A percentile compares a stretch with the other conserved stretches of the same genome.
These are phyloP conservation scores for Pomatostomus ruficeps DNA, from an alignment of 2,113 vertebrate species.

Conservation along the genomic window DNA sequence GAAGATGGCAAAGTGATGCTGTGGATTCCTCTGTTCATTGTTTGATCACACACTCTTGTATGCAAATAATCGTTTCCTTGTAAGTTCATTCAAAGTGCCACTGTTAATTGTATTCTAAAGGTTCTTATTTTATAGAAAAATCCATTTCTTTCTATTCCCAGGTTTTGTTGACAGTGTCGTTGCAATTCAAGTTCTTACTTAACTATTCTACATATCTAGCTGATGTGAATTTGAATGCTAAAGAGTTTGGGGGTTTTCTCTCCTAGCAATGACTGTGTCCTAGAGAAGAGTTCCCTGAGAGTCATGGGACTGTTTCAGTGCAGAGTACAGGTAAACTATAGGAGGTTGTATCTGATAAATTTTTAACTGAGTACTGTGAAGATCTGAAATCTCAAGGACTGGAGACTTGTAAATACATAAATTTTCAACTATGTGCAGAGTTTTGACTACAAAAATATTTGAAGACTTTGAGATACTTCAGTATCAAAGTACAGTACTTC, in stretches of 20 bases:
- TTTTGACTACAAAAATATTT: neutral
- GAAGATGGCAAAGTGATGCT: neutral
- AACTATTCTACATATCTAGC: neutral
- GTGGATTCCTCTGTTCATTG: neutral
- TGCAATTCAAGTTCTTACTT: neutral
- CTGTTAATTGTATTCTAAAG: neutral
- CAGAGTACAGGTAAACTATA: neutral
- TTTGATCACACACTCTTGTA: neutral
- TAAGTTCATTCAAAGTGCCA: neutral
- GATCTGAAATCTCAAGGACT: neutral
- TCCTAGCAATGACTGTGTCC: rapidly evolving
- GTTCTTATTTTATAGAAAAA: neutral
- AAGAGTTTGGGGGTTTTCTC: neutral
- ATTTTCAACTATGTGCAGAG: neutral
- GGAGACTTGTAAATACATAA: neutral
- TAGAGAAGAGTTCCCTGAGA: neutral
- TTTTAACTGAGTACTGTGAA: neutral
- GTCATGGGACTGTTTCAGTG: neutral
- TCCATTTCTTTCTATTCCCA: neutral
- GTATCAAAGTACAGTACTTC: too few species aligned
- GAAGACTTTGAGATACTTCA: neutral
- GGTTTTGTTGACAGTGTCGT: neutral
- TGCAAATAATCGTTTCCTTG: neutral
- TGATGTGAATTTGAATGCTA: neutral
- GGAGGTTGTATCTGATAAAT: neutral